Evolutionary conservation across 2,888 invertebrate species (phyloP).

Genomic region (Onthophagus sagittarius): DNA sequence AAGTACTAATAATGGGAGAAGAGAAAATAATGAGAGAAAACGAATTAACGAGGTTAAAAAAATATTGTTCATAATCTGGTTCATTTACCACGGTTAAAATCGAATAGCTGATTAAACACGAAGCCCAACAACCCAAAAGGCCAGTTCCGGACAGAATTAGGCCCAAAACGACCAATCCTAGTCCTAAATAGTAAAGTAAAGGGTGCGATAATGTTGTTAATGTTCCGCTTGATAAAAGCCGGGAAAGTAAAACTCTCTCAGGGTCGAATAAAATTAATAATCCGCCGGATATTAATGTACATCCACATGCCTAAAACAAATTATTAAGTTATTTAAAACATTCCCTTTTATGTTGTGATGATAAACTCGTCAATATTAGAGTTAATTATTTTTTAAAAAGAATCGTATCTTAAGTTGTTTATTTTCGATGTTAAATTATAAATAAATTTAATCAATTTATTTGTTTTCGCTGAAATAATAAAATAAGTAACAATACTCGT

Average conservation of each 20-base stretch:
- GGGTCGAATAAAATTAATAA: slow-evolving; percentile 69
- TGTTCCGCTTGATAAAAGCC: slow-evolving; percentile 62
- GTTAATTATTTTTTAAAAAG: too few relatives aligned
- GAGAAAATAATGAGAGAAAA: slow-evolving; percentile 32
- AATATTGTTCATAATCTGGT: background rate
- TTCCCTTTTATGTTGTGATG: background rate
- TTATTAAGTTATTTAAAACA: background rate
- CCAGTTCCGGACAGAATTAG: slow-evolving; percentile 65
- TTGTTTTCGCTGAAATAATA: background rate
- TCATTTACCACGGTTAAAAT: slow-evolving; percentile 64
- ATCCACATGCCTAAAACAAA: slow-evolving; percentile 65
- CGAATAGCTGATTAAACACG: slow-evolving; percentile 70
- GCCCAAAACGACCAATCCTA: slow-evolving; percentile 67
- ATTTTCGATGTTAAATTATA: too few relatives aligned
- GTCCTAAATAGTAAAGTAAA: slow-evolving; percentile 71
- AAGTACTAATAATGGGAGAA: slow-evolving; percentile 57
- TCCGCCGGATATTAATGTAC: slow-evolving; percentile 66
- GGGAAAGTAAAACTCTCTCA: slow-evolving; percentile 67
- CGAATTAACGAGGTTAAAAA: background rate
- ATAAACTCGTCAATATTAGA: background rate
- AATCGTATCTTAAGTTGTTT: too few relatives aligned
- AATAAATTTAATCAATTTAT: too few relatives aligned
- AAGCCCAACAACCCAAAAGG: slow-evolving; percentile 78
- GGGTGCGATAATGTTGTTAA: slow-evolving; percentile 64
- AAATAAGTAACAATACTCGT: background rate